Base-by-base conservation (phyloP, 2,888 invertebrate species). In the Plagodis pulveraria region DNA sequence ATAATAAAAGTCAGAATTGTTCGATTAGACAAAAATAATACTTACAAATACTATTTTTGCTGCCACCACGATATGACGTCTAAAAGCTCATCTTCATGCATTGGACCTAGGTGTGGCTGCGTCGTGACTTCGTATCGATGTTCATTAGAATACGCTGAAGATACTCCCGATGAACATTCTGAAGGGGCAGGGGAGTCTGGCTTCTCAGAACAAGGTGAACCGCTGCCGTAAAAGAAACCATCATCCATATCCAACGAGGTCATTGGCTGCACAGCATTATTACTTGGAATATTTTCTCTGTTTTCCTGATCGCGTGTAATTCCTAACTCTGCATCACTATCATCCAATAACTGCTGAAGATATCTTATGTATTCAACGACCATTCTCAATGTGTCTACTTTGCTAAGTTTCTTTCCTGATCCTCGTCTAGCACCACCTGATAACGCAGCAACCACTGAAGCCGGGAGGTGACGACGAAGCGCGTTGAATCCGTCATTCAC, bases 401-500 rank as follows among this genome's bases (percentile, higher is more conserved):
- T 98, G 76, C 96, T 96, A 6, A 97, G 93, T 77, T 98, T 97
- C 80, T 97, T 97, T 72, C 96, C 96, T 46, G 96, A 96, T 6
- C 96, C 96, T 51, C 97, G 93, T 9, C 96, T 94, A 6, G 95
- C 94, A 58, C 93, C 93, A 65, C 94, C 94, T 65, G 84, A 93
- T 63, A 96, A 81, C 0, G 96, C 95, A 60, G 96, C 96, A 43
- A 96, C 96, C 5, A 97, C 95, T 33, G 95, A 95, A 57, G 96
- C 95, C 0, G 98, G 98, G 74, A 98, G 95, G 87, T 98, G 98
- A 74, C 97, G 96, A 43, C 98, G 94, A 8, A 98, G 93, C 46
- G 97, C 97, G 53, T 97, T 96, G 83, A 98, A 98, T 64, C 98
- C 98, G 83, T 97, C 97, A 91, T 98, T 98, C 80, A 98, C 98